Evolutionary conservation across 2,113 vertebrate species (phyloP).

Genomic region (Pungitius pungitius): DNA sequence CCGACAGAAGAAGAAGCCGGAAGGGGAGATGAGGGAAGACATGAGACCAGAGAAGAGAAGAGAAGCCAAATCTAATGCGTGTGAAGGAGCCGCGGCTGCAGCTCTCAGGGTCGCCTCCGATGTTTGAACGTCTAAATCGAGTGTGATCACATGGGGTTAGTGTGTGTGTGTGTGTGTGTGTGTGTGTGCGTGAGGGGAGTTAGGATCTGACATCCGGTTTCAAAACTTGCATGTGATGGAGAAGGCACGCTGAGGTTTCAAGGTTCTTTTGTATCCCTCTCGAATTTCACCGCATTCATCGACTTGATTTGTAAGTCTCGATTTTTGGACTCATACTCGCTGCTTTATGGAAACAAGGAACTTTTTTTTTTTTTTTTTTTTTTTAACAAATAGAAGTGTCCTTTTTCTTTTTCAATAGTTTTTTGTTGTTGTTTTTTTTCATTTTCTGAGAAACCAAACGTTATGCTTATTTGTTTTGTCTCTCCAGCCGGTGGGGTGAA

Average conservation of each 20-base stretch:
- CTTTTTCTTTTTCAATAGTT: slow-evolving; percentile 73
- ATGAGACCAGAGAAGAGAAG: slow-evolving; percentile 41
- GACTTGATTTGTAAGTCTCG: slow-evolving; percentile 68
- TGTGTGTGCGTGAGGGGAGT: slow-evolving; percentile 13
- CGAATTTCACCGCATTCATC: slow-evolving; percentile 73
- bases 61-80: slow-evolving; percentile 59
- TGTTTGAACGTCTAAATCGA: slow-evolving; percentile 55
- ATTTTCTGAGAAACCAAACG: slow-evolving; percentile 78
- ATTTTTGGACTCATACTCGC: slow-evolving; percentile 69
- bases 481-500: slow-evolving; percentile 72
- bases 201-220: slow-evolving; percentile 84
- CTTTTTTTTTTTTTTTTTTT: slow-evolving; percentile 69
- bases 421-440: slow-evolving; percentile 63
- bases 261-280: slow-evolving; percentile 82
- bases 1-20: slow-evolving; percentile 42
- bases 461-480: slow-evolving; percentile 62
- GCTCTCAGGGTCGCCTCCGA: slow-evolving; percentile 62
- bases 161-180: slow-evolving; percentile 20
- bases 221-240: slow-evolving; percentile 90
- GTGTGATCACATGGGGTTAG: slow-evolving; percentile 49
- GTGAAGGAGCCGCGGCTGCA: slow-evolving; percentile 58
- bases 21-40: slow-evolving; percentile 46
- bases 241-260: slow-evolving; percentile 93
- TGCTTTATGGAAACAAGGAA: slow-evolving; percentile 83
- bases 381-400: slow-evolving; percentile 80